These are phyloP conservation scores for Rutilus rutilus DNA, from an alignment of 2,113 vertebrate genomes.

Conservation along the genomic window DNA sequence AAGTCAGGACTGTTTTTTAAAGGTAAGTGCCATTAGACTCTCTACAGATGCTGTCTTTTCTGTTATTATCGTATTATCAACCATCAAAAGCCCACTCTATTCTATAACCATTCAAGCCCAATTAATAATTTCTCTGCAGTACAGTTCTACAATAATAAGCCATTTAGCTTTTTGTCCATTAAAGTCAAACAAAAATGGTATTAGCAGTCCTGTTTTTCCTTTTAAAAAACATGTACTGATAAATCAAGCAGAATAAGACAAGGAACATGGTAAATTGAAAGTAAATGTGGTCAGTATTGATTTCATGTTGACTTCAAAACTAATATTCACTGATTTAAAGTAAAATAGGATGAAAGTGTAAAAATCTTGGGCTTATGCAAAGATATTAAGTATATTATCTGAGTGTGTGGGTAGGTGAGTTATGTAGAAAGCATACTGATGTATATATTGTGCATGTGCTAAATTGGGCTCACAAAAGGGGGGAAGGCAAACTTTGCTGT, in stretches of 20 bases:
- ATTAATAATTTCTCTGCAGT: constrained; percentile 55
- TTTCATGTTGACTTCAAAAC: background rate
- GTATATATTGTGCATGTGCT: background rate
- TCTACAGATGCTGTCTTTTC: constrained; percentile 66
- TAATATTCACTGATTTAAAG: background rate
- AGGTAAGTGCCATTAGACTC: constrained; percentile 57
- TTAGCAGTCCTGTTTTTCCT: background rate
- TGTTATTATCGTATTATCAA: constrained; percentile 60
- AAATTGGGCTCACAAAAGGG: constrained; percentile 7
- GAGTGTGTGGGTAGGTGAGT: background rate
- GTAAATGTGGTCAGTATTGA: background rate
- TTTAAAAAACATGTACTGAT: background rate
- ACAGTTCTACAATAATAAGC: constrained; percentile 58
- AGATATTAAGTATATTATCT: background rate
- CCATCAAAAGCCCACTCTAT: constrained; percentile 53
- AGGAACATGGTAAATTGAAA: background rate
- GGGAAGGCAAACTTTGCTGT: background rate
- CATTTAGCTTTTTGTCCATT: constrained; percentile 39
- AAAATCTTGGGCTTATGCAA: background rate
- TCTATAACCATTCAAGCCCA: constrained; percentile 63
- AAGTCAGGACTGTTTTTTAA: constrained; percentile 54
- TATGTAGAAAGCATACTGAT: background rate
- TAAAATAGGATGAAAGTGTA: background rate
- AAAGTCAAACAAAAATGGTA: constrained; percentile 32
- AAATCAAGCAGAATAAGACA: background rate